Base-by-base conservation (phyloP, 2,797 vertebrate genomes). In the Scarus forsteni region DNA sequence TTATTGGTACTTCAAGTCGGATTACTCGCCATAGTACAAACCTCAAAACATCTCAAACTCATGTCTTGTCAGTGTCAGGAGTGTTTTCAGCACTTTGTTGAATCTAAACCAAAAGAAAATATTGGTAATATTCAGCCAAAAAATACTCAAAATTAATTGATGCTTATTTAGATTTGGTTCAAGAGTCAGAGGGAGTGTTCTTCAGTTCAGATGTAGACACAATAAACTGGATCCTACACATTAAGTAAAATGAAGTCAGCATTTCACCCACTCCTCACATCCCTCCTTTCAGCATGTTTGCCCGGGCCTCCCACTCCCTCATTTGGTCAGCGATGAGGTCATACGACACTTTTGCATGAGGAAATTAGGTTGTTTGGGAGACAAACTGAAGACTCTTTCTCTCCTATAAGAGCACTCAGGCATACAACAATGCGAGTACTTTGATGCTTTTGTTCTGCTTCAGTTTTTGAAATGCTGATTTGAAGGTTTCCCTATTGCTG, bases 401-500 rank as follows among this genome's bases (percentile, higher is more conserved):
- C 38, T 10, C 2, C 38, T 73, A 69, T 49, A 77, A 85, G 80
- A 83, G 81, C 81, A 74, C 81, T 89, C 76, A 10, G 51, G 57
- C 77, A 68, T 63, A 48, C 77, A 66, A 83, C 81, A 89, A 87
- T 81, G 77, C 75, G 3, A 55, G 58, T 62, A 70, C 92, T 94
- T 94, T 94, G 91, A 94, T 92, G 92, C 73, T 78, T 92, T 93
- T 92, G 92, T 91, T 6, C 69, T 67, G 42, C 39, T 7, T 7
- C 59, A 75, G 82, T 87, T 92, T 27, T 94, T 93, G 85, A 87
- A 89, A 92, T 88, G 90, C 91, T 92, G 91, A 93, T 93, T 86
- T 85, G 69, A 58, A 85, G 86, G 85, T 88, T 87, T 84, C 66
- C 77, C 77, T 73, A 70, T 77, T 55, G 79, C 77, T 39, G 78